A percentile compares a stretch with the other conserved stretches of the same genome.
phyloP scores from a whole-genome alignment of 2,888 invertebrate species.

The Lithodes maja region DNA sequence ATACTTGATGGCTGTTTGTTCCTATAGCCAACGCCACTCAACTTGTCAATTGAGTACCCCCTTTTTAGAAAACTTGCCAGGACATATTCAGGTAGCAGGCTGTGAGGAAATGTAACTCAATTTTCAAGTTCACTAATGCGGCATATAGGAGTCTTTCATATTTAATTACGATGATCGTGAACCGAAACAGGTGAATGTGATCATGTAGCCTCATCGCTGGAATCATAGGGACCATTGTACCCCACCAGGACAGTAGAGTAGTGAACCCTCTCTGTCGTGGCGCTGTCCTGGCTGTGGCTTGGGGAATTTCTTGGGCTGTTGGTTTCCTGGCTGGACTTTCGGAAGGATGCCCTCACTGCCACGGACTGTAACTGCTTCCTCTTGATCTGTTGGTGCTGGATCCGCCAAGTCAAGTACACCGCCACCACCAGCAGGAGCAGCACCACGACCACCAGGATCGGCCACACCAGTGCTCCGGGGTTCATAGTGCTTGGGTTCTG shows the following conservation, averaged over 20 bases:
- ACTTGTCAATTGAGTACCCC: too few species aligned
- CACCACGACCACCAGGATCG: constrained; percentile 1
- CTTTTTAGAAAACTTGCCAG: too few species aligned
- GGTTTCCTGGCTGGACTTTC: not conserved
- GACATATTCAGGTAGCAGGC: too few species aligned
- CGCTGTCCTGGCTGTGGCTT: not conserved
- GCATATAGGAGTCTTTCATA: too few species aligned
- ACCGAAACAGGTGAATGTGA: not conserved
- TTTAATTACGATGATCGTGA: too few species aligned
- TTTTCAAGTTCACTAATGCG: too few species aligned
- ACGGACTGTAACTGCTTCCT: not conserved
- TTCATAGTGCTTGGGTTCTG: not conserved
- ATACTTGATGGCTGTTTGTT: too few species aligned
- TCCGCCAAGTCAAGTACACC: constrained; percentile 29
- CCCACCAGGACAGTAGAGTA: not conserved
- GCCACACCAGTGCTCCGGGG: not conserved
- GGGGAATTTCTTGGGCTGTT: not conserved
- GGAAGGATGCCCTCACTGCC: not conserved
- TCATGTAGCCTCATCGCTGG: not conserved
- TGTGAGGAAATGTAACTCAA: too few species aligned
- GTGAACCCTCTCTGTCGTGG: not conserved
- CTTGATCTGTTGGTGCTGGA: constrained; percentile 34
- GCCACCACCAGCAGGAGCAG: constrained; percentile 17
- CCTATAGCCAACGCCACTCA: too few species aligned
- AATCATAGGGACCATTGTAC: not conserved